Evolutionary conservation across 1,140 invertebrate species (phyloP), one percentile per base, ranked within the genome.

Genomic region (Ips nitidus): DNA sequence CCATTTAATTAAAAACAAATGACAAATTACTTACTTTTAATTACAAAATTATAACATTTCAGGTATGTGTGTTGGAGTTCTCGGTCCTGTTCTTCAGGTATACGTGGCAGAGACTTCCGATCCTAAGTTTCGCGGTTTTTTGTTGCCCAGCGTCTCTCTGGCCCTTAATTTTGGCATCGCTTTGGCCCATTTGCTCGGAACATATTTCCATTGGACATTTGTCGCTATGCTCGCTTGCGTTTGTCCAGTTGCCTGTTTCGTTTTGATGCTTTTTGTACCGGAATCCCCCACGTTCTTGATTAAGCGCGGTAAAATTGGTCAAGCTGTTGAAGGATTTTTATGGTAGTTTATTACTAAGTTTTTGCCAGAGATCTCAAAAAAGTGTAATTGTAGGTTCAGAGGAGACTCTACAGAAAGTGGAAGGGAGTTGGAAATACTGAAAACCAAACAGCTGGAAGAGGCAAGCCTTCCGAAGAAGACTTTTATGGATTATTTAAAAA

Each of bases 271-370:
- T 42, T 82, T 86, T 22, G 80, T 87, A 1, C 89, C 89, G 0
- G 91, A 93, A 78, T 90, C 89, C 61, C 91, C 91, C 1, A 83
- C 85, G 0, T 92, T 88, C 87, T 78, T 90, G 52, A 82, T 86
- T 1, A 81, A 83, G 2, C 83, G 85, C 73, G 84, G 84, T 8
- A 77, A 81, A 69, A 73, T 81, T 2, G 80, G 84, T 61, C 77
- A 83, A 41, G 87, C 86, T 2, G 73, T 80, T 1, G 78, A 81
- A 64, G 77, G 82, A 1, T 88, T 84, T 62, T 57, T 58, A 6
- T 75, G 75, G 75, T 77, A 84, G 53, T 22, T 22, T 22, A 22
- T 22, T 22, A 22, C 22, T 22, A 22, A 22, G 22, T 22, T 22
- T 22, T 22, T 22, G 22, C 0, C 22, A 22, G 22, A 22, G 22